phyloP scores from a whole-genome alignment of 2,113 vertebrate genomes.

The Pachyramphus minor region DNA sequence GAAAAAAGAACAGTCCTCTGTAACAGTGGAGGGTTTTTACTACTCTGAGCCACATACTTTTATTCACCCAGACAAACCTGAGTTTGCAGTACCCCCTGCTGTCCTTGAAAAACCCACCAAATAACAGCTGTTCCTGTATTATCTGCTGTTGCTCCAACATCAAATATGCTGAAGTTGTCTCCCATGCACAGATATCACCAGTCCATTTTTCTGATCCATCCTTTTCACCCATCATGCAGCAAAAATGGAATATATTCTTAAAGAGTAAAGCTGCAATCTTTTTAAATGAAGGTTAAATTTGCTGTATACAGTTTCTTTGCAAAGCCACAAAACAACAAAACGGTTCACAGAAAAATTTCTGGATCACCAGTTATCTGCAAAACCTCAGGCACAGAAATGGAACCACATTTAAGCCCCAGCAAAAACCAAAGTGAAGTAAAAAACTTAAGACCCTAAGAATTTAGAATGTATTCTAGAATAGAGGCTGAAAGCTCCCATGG shows the following conservation, averaged over 20 bases:
- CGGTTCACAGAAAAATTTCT: not conserved
- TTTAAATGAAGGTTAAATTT: not conserved
- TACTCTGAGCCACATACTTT: not conserved
- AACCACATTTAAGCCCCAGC: not conserved
- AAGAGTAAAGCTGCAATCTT: not conserved
- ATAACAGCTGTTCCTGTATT: not conserved
- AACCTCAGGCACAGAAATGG: not conserved
- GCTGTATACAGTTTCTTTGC: not conserved
- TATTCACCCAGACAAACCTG: not conserved
- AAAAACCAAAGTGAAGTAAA: not conserved
- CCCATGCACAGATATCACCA: not conserved
- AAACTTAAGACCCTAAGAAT: not conserved
- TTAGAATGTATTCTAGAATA: not conserved
- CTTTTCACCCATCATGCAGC: not conserved
- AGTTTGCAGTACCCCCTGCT: constrained; percentile 11
- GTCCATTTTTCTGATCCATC: not conserved
- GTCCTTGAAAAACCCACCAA: not conserved
- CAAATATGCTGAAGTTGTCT: not conserved
- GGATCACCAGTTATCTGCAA: not conserved
- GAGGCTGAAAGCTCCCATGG: not conserved
- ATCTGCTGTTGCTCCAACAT: not conserved
- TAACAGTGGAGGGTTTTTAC: not conserved
- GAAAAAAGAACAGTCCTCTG: not conserved
- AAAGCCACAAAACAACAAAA: not conserved
- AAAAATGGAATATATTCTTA: not conserved